Evolutionary conservation across 2,797 vertebrate genomes (phyloP).

Genomic region (Oceanodroma leucorhoa): DNA sequence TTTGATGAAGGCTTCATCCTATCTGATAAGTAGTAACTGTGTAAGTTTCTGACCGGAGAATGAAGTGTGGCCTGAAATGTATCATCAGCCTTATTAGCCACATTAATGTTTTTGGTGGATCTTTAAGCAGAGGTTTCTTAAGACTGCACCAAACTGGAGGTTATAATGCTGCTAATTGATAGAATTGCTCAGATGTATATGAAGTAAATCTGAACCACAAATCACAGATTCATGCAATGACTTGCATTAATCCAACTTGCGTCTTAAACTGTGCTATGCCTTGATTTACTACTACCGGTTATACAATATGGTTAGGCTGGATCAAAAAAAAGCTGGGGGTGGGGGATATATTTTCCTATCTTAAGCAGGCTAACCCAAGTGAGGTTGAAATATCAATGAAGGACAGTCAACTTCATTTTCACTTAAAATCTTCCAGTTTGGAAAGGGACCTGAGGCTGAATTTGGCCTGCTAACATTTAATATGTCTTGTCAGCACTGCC

Average conservation of each 20-base stretch:
- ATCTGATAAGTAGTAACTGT: not conserved
- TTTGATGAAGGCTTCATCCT: not conserved
- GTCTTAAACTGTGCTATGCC: not conserved
- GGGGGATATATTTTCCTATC: not conserved
- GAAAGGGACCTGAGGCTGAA: not conserved
- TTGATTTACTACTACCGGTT: not conserved
- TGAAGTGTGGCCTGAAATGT: not conserved
- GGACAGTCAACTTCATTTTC: not conserved
- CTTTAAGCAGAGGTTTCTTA: not conserved
- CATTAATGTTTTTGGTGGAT: not conserved
- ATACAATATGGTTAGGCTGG: not conserved
- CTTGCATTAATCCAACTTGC: not conserved
- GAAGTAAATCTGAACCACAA: not conserved
- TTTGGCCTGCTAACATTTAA: not conserved
- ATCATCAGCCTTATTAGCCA: not conserved
- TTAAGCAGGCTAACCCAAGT: not conserved
- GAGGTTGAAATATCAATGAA: not conserved
- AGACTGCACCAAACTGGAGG: not conserved
- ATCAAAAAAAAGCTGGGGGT: not conserved
- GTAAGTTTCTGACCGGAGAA: accelerated
- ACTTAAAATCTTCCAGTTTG: not conserved
- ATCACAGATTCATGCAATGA: not conserved
- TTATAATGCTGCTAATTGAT: not conserved
- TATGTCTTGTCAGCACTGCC: not conserved
- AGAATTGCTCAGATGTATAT: not conserved